Percentiles rank a stretch among this genome's conserved stretches.
phyloP scores from a whole-genome alignment of 2,113 vertebrate species.

The Tretioscincus oriximinensis region DNA sequence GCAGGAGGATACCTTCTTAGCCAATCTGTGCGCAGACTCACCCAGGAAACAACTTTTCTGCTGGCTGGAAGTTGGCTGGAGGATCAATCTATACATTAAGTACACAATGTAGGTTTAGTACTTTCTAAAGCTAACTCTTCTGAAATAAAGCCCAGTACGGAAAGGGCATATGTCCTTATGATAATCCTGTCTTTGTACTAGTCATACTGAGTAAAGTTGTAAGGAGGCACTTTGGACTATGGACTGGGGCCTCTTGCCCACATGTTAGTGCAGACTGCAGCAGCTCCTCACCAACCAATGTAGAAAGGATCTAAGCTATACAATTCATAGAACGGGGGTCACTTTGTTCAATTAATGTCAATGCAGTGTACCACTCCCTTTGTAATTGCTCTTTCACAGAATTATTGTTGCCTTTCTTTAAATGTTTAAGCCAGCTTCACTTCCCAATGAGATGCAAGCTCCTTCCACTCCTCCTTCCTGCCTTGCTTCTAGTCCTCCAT shows the following conservation, averaged over 20 bases:
- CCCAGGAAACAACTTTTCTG: too few relatives aligned
- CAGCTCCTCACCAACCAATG: too few relatives aligned
- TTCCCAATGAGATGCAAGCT: conserved; percentile 50
- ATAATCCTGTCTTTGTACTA: not conserved
- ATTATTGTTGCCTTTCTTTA: conserved; percentile 59
- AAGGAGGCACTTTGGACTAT: not conserved
- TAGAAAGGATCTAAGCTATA: not conserved
- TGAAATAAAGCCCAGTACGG: not conserved
- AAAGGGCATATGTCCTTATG: not conserved
- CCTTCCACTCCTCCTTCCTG: conserved; percentile 53
- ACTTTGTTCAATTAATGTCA: conserved; percentile 4
- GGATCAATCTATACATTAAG: too few relatives aligned
- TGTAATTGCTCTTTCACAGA: conserved; percentile 31
- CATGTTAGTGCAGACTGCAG: too few relatives aligned
- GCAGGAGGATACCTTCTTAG: too few relatives aligned
- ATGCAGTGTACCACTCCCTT: conserved; percentile 10
- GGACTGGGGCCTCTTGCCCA: too few relatives aligned
- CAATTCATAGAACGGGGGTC: not conserved
- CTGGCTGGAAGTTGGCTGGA: too few relatives aligned
- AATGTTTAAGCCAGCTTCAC: conserved; percentile 64
- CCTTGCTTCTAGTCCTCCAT: conserved; percentile 58
- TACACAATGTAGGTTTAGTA: too few relatives aligned
- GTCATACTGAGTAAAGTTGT: not conserved
- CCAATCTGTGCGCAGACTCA: too few relatives aligned
- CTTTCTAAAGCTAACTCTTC: too few relatives aligned